Base-by-base conservation (phyloP, 1,140 invertebrate species). In the Zaprionus lachaisei region DNA sequence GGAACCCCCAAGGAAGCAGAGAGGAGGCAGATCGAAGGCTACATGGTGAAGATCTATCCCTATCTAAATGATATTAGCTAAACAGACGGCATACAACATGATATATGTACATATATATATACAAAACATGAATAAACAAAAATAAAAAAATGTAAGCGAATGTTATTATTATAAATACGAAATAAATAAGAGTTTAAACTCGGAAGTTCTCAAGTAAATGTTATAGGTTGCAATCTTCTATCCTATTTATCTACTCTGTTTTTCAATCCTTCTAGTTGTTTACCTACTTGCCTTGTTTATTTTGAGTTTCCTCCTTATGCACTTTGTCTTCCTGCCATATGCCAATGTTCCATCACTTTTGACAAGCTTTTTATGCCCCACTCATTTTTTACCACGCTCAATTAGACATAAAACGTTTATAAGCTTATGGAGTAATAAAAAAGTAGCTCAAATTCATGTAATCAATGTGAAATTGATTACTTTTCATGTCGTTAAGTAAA, bases 401-500 rank as follows among this genome's bases (percentile, higher is more conserved):
- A 49, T 49, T 22, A 12, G 7, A 9, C 47, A 49, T 49, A 12
- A 49, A 22, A 12, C 20, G 20, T 11, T 49, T 49, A 20, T 49
- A 24, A 51, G 47, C 47, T 51, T 14, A 51, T 24, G 22, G 4
- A 51, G 20, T 9, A 51, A 5, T 51, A n/a, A 49, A 49, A 49
- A 49, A 49, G 47, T 49, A 22, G 4, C 11, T 14, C 20, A 11
- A 22, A 11, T 34, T 1, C 28, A 22, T 22, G 12, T 22, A 31
- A 20, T 57, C 7, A 17, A 34, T 47, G 24, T 1, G n/a, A 47
- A n/a, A n/a, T 49, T 47, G 57, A 64, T 64, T 17, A 22, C 54
- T 26, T 31, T 11, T 41, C 58, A 51, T 24, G 9, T 4, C 11
- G 4, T 14, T 24, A 51, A 14, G 12, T 51, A 24, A 24, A 51